phyloP scores from a whole-genome alignment of 53 echinoderm and acorn worm species.

The Holothuria scabra region DNA sequence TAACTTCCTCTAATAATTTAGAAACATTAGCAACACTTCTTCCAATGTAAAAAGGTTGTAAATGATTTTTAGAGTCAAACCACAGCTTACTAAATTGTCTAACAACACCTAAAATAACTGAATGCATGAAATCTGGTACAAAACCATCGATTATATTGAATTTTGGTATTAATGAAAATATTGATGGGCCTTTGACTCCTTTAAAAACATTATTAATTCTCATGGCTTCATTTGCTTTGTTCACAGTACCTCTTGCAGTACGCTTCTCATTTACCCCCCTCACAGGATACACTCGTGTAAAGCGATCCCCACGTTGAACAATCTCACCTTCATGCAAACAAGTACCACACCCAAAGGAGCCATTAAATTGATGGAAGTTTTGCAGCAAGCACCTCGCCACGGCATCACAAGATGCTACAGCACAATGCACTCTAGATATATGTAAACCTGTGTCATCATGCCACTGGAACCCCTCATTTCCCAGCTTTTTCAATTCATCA shows the following conservation, averaged over 20 bases:
- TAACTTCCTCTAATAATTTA: not conserved
- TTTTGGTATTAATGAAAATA: conserved; percentile 30
- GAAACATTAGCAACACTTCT: not conserved
- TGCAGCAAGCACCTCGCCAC: conserved; percentile 49
- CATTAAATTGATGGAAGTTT: conserved; percentile 58
- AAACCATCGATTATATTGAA: conserved; percentile 47
- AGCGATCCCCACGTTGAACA: conserved; percentile 42
- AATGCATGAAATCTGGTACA: conserved; percentile 59
- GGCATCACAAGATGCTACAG: conserved; percentile 56
- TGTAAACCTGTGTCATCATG: not conserved
- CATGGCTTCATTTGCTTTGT: not conserved
- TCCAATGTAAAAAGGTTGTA: conserved; percentile 16
- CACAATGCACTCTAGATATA: conserved; percentile 24
- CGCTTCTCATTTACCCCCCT: conserved; percentile 17
- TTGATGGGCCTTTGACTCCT: conserved; percentile 55
- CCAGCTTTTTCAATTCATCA: conserved; percentile 48
- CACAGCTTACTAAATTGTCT: conserved; percentile 44
- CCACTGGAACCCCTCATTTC: too few species aligned
- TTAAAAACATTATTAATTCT: not conserved
- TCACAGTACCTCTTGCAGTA: conserved; percentile 20
- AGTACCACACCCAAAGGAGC: too few species aligned
- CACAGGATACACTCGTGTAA: conserved; percentile 46
- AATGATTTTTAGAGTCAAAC: conserved; percentile 37
- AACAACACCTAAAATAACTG: conserved; percentile 51
- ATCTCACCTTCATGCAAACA: too few species aligned